Evolutionary conservation across 2,888 invertebrate genomes (phyloP).

Genomic region (Notodonta dromedarius): DNA sequence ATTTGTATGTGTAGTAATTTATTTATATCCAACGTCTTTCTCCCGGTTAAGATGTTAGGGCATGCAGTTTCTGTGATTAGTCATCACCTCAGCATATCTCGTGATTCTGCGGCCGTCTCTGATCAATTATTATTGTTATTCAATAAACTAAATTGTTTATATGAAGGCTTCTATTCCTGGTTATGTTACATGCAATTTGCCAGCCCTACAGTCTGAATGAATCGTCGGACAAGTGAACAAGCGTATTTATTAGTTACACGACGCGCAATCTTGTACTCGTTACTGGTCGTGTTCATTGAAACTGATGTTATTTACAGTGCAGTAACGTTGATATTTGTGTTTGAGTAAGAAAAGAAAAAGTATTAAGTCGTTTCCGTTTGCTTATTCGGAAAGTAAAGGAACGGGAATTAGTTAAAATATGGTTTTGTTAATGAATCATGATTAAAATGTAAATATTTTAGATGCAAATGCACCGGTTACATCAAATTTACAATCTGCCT

Average conservation of each 20-base stretch:
- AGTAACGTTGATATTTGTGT: neutral
- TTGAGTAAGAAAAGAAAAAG: conserved; percentile 3
- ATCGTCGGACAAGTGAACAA: conserved; percentile 52
- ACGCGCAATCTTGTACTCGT: conserved; percentile 34
- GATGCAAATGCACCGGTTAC: too few relatives aligned
- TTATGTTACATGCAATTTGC: conserved; percentile 7
- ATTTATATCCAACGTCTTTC: too few relatives aligned
- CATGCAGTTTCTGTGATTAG: too few relatives aligned
- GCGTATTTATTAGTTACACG: conserved; percentile 45
- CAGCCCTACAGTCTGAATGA: conserved; percentile 37
- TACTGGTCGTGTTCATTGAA: conserved; percentile 31
- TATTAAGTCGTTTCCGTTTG: neutral
- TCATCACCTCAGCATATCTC: too few relatives aligned
- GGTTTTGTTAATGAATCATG: too few relatives aligned
- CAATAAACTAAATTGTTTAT: neutral
- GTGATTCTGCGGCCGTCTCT: too few relatives aligned
- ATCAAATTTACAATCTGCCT: too few relatives aligned
- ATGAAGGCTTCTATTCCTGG: neutral
- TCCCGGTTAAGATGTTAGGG: too few relatives aligned
- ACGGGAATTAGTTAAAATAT: too few relatives aligned
- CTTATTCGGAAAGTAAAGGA: neutral
- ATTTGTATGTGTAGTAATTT: too few relatives aligned
- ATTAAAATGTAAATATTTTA: too few relatives aligned
- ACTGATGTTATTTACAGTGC: conserved; percentile 26
- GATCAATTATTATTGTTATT: neutral